Conservation (phyloP, 2,797 vertebrate genomes). For the Paratrypauchen microcephalus region DNA sequence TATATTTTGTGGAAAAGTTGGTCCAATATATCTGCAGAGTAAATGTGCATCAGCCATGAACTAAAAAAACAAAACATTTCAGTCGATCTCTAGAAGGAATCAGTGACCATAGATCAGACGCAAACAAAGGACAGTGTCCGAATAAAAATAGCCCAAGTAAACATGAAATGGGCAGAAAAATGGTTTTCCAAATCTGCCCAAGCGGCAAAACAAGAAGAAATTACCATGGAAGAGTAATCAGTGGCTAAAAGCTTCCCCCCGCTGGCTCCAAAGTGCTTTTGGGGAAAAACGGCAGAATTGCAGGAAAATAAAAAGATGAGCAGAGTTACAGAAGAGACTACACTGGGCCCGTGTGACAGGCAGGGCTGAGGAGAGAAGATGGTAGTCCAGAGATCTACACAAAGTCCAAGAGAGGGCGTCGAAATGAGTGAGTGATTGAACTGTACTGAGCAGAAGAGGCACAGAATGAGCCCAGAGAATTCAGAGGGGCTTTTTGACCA, state of each 20-base stretch:
- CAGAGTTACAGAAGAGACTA: slow-evolving; percentile 65
- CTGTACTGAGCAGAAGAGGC: slow-evolving; percentile 55
- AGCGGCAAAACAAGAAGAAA: slow-evolving; percentile 65
- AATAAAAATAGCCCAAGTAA: slow-evolving; percentile 31
- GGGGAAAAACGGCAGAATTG: slow-evolving; percentile 56
- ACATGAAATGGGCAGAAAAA: slow-evolving; percentile 37
- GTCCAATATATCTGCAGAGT: no score
- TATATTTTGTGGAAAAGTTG: no score
- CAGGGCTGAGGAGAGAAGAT: slow-evolving; percentile 54
- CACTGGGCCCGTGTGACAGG: slow-evolving; percentile 57
- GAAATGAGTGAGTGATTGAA: slow-evolving; percentile 65
- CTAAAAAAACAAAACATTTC: no score
- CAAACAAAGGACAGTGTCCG: slow-evolving; percentile 24
- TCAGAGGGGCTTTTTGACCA: slow-evolving; percentile 71
- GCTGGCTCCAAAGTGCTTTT: slow-evolving; percentile 74
- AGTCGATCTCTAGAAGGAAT: background rate
- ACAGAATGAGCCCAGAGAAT: slow-evolving; percentile 68
- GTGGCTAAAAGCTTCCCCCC: slow-evolving; percentile 74
- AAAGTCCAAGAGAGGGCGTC: slow-evolving; percentile 8
- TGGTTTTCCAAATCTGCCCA: slow-evolving; percentile 12
- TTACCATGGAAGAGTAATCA: slow-evolving; percentile 70
- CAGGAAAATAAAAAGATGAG: slow-evolving; percentile 64
- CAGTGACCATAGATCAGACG: slow-evolving; percentile 1
- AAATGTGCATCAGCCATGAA: no score
- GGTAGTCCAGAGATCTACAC: slow-evolving; percentile 45